Percentiles rank a stretch among this genome's conserved stretches.
Evolutionary conservation across 2,888 invertebrate genomes (phyloP).

Genomic region (Pammene fasciana): DNA sequence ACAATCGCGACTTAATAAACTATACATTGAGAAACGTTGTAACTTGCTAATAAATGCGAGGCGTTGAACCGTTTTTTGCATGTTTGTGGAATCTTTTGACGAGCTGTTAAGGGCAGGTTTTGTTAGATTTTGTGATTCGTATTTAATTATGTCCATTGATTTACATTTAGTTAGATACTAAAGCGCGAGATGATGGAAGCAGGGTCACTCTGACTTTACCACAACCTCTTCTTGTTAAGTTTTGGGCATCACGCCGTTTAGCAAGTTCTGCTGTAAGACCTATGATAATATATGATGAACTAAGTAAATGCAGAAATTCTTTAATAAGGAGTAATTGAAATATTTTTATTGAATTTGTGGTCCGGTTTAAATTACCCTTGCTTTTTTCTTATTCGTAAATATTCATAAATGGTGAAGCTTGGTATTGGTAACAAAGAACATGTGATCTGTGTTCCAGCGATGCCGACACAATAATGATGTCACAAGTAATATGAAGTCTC

Average conservation of each 20-base stretch:
- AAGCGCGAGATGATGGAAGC: not conserved
- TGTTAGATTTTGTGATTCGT: not conserved
- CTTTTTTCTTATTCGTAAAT: not conserved
- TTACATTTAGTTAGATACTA: no score
- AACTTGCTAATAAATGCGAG: constrained; percentile 18
- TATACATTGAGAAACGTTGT: constrained; percentile 23
- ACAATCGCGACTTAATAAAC: constrained; percentile 37
- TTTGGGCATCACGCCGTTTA: no score
- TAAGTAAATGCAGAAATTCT: no score
- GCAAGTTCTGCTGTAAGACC: no score
- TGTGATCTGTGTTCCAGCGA: not conserved
- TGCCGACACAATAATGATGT: constrained; percentile 72
- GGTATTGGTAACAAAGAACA: not conserved
- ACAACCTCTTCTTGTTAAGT: no score
- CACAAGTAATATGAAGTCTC: constrained; percentile 67
- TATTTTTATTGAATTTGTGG: not conserved
- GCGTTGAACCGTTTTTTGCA: constrained; percentile 32
- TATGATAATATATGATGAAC: no score
- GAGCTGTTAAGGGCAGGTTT: not conserved
- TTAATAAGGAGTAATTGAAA: no score
- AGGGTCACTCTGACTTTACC: no score
- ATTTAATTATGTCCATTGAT: not conserved
- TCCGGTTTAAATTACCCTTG: no score
- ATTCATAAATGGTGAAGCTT: not conserved
- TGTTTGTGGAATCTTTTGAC: constrained; percentile 6